Conservation (phyloP, 2,888 invertebrate species). For the Atethmia centrago region DNA sequence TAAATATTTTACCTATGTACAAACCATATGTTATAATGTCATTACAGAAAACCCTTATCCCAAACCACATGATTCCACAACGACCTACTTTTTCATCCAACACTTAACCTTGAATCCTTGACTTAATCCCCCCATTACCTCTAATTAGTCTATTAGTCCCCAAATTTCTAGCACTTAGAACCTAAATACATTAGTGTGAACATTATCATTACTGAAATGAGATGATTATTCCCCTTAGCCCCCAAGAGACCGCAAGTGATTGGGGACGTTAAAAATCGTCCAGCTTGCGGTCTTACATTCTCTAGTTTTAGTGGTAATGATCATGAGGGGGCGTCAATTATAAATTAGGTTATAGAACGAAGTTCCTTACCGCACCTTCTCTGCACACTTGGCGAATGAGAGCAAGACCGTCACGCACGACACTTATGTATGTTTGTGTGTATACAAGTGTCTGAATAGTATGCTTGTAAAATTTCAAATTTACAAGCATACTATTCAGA, state of each 20-base stretch:
- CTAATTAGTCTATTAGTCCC: constrained; percentile 32
- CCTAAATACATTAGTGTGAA: constrained; percentile 29
- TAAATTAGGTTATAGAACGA: not conserved
- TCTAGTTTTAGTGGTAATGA: constrained; percentile 23
- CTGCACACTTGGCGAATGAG: no score
- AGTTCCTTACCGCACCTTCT: no score
- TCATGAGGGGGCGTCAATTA: constrained; percentile 13
- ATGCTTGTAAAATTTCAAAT: no score
- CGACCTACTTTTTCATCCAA: not conserved
- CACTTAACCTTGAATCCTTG: not conserved
- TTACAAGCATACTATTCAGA: no score
- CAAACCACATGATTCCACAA: not conserved
- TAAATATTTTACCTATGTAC: no score
- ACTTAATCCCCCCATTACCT: constrained; percentile 12
- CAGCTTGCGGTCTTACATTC: constrained; percentile 22
- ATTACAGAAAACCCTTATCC: not conserved
- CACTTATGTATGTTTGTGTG: no score
- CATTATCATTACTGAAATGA: constrained; percentile 55
- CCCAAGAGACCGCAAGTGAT: constrained; percentile 40
- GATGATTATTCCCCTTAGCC: constrained; percentile 26
- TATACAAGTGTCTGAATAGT: no score
- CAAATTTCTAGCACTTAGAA: constrained; percentile 51
- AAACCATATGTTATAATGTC: no score
- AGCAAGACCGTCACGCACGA: no score
- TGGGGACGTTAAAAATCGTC: constrained; percentile 21